Percentiles rank a stretch among this genome's conserved stretches.
Conservation (phyloP, 2,888 invertebrate species). For the Bursaphelenchus okinawaensis region DNA sequence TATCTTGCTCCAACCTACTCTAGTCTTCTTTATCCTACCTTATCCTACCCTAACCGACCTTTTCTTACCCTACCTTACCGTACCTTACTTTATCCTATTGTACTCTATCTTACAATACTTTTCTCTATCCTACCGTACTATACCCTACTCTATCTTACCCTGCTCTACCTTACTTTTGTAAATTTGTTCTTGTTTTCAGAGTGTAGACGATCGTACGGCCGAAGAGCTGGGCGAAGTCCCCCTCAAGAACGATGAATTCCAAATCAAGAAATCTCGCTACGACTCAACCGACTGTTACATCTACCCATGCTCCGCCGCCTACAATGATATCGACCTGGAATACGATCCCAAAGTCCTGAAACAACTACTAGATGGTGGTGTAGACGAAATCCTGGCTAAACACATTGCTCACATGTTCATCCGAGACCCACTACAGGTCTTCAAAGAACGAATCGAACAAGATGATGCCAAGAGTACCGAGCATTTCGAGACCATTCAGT, state of each 20-base stretch:
- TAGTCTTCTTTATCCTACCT: too few relatives aligned
- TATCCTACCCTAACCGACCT: too few relatives aligned
- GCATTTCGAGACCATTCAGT: conserved; percentile 76
- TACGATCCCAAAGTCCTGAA: conserved; percentile 78
- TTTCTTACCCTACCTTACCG: too few relatives aligned
- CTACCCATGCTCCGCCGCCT: conserved; percentile 74
- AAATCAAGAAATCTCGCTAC: conserved; percentile 84
- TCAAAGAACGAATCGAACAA: conserved; percentile 83
- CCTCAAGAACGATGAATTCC: conserved; percentile 66
- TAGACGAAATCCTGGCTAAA: conserved; percentile 66
- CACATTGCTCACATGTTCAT: conserved; percentile 98
- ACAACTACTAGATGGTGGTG: conserved; percentile 76
- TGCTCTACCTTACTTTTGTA: too few relatives aligned
- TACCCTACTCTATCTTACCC: too few relatives aligned
- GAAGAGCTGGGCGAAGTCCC: conserved; percentile 77
- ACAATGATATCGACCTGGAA: conserved; percentile 85
- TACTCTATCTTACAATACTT: too few relatives aligned
- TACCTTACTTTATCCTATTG: too few relatives aligned
- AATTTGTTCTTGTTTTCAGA: conserved; percentile 10
- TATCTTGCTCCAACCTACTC: too few relatives aligned
- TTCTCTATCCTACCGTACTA: too few relatives aligned
- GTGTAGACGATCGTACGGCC: conserved; percentile 83
- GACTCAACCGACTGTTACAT: conserved; percentile 96
- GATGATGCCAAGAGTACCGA: conserved; percentile 88
- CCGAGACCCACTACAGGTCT: conserved; percentile 81